Percentiles rank a stretch among this genome's conserved stretches.
Conservation (phyloP, 2,888 invertebrate genomes). For the Xanthia togata region DNA sequence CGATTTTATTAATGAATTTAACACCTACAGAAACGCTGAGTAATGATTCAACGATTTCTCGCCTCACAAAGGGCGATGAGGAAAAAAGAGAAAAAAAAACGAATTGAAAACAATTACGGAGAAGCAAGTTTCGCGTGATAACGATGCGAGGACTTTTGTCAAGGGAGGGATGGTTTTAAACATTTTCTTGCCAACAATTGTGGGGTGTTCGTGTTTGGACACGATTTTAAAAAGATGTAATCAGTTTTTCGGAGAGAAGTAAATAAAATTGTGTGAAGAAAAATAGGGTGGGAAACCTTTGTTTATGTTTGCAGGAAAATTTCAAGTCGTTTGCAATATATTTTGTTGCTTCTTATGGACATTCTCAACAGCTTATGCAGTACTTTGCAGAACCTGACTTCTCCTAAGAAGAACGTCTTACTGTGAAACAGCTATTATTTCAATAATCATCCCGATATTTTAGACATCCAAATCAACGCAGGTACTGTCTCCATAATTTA, state of each 20-base stretch:
- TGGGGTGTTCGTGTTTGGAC: conserved; percentile 57
- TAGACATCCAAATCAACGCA: too few relatives aligned
- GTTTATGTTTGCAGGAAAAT: conserved; percentile 34
- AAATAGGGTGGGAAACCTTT: conserved; percentile 45
- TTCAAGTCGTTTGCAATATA: neutral
- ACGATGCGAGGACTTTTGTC: conserved; percentile 79
- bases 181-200: conserved; percentile 67
- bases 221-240: conserved; percentile 60
- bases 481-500: neutral
- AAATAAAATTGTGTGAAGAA: conserved; percentile 54
- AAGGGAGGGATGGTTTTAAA: conserved; percentile 72
- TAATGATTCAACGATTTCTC: conserved; percentile 66
- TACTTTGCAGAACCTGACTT: neutral
- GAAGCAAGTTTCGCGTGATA: conserved; percentile 81
- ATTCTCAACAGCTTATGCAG: neutral
- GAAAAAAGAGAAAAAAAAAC: conserved; percentile 65
- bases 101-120: conserved; percentile 85
- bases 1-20: conserved; percentile 68
- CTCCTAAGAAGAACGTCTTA: neutral
- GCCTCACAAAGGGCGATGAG: conserved; percentile 68
- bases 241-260: conserved; percentile 58
- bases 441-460: neutral
- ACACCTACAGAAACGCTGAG: conserved; percentile 63
- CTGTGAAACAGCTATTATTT: neutral
- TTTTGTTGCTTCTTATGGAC: conserved; percentile 14